phyloP scores from a whole-genome alignment of 2,888 invertebrate species.

The Spicauda simplicius region DNA sequence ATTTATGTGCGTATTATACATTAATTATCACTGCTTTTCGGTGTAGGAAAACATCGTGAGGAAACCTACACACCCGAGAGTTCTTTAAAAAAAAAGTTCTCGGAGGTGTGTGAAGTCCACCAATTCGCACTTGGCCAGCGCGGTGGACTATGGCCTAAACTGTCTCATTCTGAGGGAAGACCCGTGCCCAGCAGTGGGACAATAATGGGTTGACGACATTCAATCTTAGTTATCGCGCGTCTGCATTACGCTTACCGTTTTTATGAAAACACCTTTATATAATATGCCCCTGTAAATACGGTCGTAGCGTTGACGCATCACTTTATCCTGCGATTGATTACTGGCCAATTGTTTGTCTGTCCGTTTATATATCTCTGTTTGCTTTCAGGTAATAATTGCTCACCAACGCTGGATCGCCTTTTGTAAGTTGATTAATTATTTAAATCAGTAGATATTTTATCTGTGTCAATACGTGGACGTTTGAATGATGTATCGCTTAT shows the following conservation, averaged over 20 bases:
- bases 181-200: too few relatives aligned
- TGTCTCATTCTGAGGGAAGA: too few relatives aligned
- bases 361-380: slow-evolving; percentile 2
- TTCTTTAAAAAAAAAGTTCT: too few relatives aligned
- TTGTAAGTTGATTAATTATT: neutral
- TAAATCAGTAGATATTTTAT: neutral
- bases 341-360: slow-evolving; percentile 19
- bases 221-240: slow-evolving; percentile 1
- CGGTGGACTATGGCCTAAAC: too few relatives aligned
- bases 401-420: neutral
- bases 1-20: too few relatives aligned
- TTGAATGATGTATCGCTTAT: neutral
- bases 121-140: too few relatives aligned
- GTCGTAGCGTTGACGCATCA: slow-evolving; percentile 20
- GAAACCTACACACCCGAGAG: too few relatives aligned
- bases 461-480: neutral
- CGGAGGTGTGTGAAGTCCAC: too few relatives aligned
- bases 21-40: too few relatives aligned
- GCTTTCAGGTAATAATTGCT: neutral
- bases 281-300: slow-evolving; percentile 21
- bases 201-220: too few relatives aligned
- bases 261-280: slow-evolving; percentile 16
- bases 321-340: slow-evolving; percentile 23
- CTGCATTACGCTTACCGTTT: neutral
- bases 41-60: too few relatives aligned